phyloP scores from a whole-genome alignment of 2,888 invertebrate genomes.

The Drymonia ruficornis region DNA sequence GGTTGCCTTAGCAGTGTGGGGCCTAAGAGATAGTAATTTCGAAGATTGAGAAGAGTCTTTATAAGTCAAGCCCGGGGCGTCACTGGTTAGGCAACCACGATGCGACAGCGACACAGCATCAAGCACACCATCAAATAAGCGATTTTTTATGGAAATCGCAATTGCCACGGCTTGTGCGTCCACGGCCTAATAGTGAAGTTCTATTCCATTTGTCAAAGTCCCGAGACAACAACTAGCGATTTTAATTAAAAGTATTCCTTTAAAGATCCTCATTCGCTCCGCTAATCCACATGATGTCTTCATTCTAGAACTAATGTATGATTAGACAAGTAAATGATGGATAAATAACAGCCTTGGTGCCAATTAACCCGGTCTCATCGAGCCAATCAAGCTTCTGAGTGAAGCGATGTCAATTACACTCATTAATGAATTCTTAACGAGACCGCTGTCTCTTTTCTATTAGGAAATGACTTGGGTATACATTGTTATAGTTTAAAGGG shows the following conservation, averaged over 20 bases:
- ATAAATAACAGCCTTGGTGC: slow-evolving; percentile 40
- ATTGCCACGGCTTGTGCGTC: no score
- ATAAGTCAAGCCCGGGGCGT: no score
- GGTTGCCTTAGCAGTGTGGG: no score
- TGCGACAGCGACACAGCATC: no score
- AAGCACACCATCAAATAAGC: no score
- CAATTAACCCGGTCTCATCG: slow-evolving; percentile 36
- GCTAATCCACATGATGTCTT: slow-evolving; percentile 5
- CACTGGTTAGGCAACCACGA: no score
- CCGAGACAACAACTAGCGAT: neutral
- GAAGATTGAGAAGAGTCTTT: no score
- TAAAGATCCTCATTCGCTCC: slow-evolving; percentile 2
- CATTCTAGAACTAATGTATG: slow-evolving; percentile 5
- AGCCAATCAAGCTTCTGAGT: slow-evolving; percentile 41
- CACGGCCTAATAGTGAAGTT: no score
- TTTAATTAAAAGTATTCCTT: neutral
- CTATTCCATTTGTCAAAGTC: no score
- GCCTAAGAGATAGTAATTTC: no score
- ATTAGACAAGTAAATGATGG: slow-evolving; percentile 26
- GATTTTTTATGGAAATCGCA: no score
- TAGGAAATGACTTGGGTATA: slow-evolving; percentile 28
- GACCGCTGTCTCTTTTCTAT: slow-evolving; percentile 40
- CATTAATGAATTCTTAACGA: slow-evolving; percentile 43
- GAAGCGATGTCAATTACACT: slow-evolving; percentile 44
- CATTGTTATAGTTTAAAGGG: neutral